Evolutionary conservation across 2,888 invertebrate genomes (phyloP), one percentile per base, ranked within the genome.

Genomic region (Mongoloraphidia duomilia): DNA sequence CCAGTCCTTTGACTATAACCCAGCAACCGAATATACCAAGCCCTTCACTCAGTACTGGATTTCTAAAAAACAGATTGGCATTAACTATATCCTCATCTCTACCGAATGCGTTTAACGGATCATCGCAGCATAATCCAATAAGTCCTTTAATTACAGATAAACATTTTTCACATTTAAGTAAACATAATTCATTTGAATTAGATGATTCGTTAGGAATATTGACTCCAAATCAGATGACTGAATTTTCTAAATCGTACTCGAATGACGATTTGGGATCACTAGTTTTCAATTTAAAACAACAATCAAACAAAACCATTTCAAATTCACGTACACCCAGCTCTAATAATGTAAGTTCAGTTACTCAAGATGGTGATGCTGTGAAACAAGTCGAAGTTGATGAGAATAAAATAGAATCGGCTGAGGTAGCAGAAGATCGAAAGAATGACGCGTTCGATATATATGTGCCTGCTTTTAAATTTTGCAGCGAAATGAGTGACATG

Each of bases 201-300:
- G 82, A 89, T 61, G 89, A 91, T 63, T 86, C 87, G 59, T 71
- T 90, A 57, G 90, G 90, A 6, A 90, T 91, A 59, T 70, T 92
- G 53, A 89, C 90, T 9, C 89, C 90, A 0, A 88, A 89, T 68
- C 89, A 90, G 67, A 89, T 91, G 87, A 83, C 76, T 57, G 78
- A 78, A 59, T 76, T 76, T 60, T 72, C 77, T 54, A 74, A 79
- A 66, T 79, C 80, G 48, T 79, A 80, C 44, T 79, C 79, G 53
- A 77, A 76, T 54, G 80, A 80, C 62, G 78, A 79, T 58, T 67
- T 80, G 58, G 53, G 53, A 44, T 55, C 55, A 6, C 46, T 56
- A 26, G 33, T 56, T 14, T 49, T 52, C 35, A 52, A 51, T 33
- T 53, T 54, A 14, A 57, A 56, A 54, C 50, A 41, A 14, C 5